Percentiles rank a stretch among this genome's conserved stretches.
Evolutionary conservation across 2,797 vertebrate genomes (phyloP).

Genomic region (Chrysocyon brachyurus): DNA sequence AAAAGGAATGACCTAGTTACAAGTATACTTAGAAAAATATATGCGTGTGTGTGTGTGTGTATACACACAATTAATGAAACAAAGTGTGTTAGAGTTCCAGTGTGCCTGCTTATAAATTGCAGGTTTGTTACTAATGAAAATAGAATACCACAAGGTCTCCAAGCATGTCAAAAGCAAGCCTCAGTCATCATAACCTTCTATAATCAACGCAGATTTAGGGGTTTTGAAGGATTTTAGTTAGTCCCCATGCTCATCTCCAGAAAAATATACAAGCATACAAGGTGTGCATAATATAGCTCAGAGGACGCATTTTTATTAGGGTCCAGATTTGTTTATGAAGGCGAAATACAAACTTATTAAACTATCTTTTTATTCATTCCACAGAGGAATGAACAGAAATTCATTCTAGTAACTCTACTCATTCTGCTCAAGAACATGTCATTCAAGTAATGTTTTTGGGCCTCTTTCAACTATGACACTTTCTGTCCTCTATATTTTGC

Average conservation of each 20-base stretch:
- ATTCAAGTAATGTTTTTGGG: background rate
- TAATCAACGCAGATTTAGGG: background rate
- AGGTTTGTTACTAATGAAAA: background rate
- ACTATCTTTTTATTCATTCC: slow-evolving; percentile 1
- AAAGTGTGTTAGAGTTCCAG: background rate
- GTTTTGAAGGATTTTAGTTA: background rate
- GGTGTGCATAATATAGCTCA: background rate
- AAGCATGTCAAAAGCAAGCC: background rate
- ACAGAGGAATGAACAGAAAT: slow-evolving; percentile 11
- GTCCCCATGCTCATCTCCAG: background rate
- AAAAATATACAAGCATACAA: background rate
- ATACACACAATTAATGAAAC: background rate
- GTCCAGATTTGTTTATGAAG: background rate
- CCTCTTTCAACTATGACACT: slow-evolving; percentile 43
- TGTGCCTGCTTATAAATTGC: background rate
- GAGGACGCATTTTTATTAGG: background rate
- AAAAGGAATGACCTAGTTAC: background rate
- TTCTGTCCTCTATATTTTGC: slow-evolving; percentile 59
- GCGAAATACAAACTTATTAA: slow-evolving; percentile 32
- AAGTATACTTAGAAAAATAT: background rate
- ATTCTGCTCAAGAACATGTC: background rate
- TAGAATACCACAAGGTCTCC: background rate
- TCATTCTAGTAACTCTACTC: background rate
- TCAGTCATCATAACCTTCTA: background rate
- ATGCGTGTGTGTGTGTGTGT: too few species aligned